These are phyloP conservation scores for Alca torda DNA, from an alignment of 2,797 vertebrate genomes.

Conservation along the genomic window DNA sequence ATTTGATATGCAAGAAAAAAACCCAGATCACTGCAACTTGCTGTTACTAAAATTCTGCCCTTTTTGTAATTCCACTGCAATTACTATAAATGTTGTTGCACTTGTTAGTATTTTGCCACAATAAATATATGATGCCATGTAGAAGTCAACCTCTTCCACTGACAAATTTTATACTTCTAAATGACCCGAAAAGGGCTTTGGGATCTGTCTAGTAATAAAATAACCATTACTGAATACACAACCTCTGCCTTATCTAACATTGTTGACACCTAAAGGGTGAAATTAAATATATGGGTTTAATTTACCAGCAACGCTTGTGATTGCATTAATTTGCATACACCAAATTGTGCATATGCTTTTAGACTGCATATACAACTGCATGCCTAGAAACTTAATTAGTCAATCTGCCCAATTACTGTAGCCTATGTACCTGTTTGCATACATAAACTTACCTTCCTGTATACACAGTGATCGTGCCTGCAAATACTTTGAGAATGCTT, in stretches of 20 bases:
- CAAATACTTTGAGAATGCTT: not conserved
- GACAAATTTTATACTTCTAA: not conserved
- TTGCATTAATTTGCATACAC: constrained; percentile 26
- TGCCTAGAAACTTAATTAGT: constrained; percentile 33
- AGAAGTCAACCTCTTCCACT: not conserved
- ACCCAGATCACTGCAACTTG: not conserved
- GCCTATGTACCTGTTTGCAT: constrained; percentile 60
- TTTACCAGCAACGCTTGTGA: constrained; percentile 29
- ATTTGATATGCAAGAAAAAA: not conserved
- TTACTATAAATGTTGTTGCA: not conserved
- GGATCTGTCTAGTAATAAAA: not conserved
- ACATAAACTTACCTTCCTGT: constrained; percentile 41
- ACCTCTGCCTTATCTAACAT: not conserved
- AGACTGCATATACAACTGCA: not conserved
- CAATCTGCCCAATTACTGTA: constrained; percentile 46
- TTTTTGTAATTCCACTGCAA: not conserved
- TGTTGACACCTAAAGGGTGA: not conserved
- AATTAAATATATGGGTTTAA: constrained; percentile 20
- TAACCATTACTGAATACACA: not conserved
- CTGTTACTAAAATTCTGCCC: not conserved
- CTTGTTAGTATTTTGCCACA: not conserved
- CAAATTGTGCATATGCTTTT: not conserved
- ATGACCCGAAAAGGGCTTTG: not conserved
- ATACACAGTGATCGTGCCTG: constrained; percentile 22
- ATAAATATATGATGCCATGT: not conserved